These are phyloP conservation scores for Leptopilina boulardi DNA, from an alignment of 1,140 invertebrate genomes.

Conservation along the genomic window DNA sequence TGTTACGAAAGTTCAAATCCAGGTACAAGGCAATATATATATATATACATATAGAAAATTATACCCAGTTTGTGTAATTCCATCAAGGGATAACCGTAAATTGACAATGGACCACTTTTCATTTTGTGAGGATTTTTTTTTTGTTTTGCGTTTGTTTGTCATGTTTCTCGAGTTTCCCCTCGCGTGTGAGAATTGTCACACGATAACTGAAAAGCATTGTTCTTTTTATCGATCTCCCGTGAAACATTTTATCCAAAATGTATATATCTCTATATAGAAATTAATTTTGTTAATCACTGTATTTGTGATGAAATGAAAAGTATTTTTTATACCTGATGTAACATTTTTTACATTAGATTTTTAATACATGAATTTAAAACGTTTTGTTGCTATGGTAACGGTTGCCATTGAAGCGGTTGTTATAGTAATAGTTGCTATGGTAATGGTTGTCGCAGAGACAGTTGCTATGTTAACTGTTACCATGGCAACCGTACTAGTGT, in stretches of 20 bases:
- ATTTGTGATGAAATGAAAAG: no score
- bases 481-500: no score
- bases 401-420: no score
- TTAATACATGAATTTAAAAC: no score
- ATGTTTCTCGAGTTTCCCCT: not conserved
- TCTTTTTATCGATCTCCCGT: not conserved
- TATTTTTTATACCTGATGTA: no score
- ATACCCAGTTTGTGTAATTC: not conserved
- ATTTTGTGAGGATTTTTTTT: not conserved
- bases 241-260: constrained; percentile 1
- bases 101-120: not conserved
- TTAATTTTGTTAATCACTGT: no score
- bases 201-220: constrained; percentile 3
- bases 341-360: no score
- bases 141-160: not conserved
- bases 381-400: no score
- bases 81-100: constrained; percentile 17
- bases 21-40: not conserved
- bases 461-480: no score
- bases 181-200: not conserved
- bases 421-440: no score
- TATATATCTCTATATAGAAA: no score
- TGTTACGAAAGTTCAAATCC: not conserved
- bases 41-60: not conserved
- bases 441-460: no score